Conservation (phyloP, 2,888 invertebrate genomes). For the Siphonodentalium dalli region DNA sequence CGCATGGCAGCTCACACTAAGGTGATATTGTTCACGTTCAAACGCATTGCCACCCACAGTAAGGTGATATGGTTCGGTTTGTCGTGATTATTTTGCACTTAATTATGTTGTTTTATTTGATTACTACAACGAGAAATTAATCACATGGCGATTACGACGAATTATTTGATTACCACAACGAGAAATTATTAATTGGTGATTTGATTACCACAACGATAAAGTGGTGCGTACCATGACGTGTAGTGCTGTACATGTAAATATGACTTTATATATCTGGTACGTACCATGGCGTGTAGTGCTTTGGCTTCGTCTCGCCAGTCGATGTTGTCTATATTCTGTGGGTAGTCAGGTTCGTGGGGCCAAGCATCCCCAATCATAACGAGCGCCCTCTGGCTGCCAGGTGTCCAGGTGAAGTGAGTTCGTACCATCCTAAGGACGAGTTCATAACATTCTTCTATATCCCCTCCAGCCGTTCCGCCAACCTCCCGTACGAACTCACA, state of each 20-base stretch:
- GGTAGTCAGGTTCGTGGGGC: slow-evolving; percentile 49
- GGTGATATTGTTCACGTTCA: too few relatives aligned
- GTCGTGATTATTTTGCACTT: too few relatives aligned
- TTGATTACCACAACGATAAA: too few relatives aligned
- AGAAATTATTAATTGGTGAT: too few relatives aligned
- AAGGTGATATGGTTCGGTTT: too few relatives aligned
- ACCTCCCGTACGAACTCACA: slow-evolving; percentile 45
- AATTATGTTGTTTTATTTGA: too few relatives aligned
- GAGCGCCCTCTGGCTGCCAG: slow-evolving; percentile 46
- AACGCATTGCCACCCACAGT: too few relatives aligned
- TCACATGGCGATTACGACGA: too few relatives aligned
- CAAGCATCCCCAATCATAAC: slow-evolving; percentile 58
- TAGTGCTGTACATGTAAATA: neutral
- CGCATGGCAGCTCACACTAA: too few relatives aligned
- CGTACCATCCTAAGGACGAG: slow-evolving; percentile 46
- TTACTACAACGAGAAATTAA: too few relatives aligned
- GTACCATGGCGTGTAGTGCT: slow-evolving; percentile 27
- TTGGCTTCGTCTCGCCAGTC: slow-evolving; percentile 48
- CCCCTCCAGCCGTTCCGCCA: slow-evolving; percentile 53
- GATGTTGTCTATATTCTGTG: slow-evolving; percentile 40
- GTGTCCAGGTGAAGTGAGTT: slow-evolving; percentile 42
- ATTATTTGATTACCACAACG: too few relatives aligned
- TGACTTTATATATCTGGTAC: neutral
- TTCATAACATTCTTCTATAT: slow-evolving; percentile 59
- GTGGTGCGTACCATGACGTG: too few relatives aligned